Base-by-base conservation (phyloP, 2,113 vertebrate genomes). In the Pavo muticus region DNA sequence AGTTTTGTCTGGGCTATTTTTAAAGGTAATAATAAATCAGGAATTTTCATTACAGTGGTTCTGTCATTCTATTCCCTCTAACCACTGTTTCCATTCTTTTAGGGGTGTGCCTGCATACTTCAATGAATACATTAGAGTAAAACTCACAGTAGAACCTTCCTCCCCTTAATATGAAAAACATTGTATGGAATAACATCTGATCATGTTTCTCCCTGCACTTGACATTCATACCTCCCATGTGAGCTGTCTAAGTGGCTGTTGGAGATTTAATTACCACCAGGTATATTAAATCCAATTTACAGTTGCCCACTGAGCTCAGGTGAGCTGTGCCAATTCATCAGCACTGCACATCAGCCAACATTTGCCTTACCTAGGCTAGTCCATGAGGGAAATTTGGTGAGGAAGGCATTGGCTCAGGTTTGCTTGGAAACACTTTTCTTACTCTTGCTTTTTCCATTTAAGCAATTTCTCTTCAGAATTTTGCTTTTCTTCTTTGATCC, bases 321-420 rank as follows among this genome's bases (percentile, higher is more conserved):
- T 1, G 1, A 75, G 50, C 27, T 14, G 8, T 0, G 1, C 8
- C 54, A 15, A n/a, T 74, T 84, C 91, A 63, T 17, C 1, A 0
- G 23, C 37, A 24, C 24, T n/a, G 20, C 17, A 21, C 18, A 63
- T 70, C 21, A 82, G 16, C 44, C 32, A 16, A 8, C 14, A 24
- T 71, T 70, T 1, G 0, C 17, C 27, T 88, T 81, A 7, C 10
- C 15, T 11, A 13, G 11, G 21, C 35, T 56, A 67, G 30, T 50
- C 12, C 63, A 8, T n/a, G 65, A 56, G 17, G 19, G 24, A 59
- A 25, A 15, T 32, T 4, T 78, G 29, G 17, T 20, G 44, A 79
- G 24, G n/a, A 39, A 91, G 69, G 30, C 3, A 61, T 9, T 60
- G 27, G 5, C 3, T 5, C 24, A 44, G 40, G 9, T 85, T 75